Evolutionary conservation across 2,113 vertebrate species (phyloP).

Genomic region (Calidris pygmaea): DNA sequence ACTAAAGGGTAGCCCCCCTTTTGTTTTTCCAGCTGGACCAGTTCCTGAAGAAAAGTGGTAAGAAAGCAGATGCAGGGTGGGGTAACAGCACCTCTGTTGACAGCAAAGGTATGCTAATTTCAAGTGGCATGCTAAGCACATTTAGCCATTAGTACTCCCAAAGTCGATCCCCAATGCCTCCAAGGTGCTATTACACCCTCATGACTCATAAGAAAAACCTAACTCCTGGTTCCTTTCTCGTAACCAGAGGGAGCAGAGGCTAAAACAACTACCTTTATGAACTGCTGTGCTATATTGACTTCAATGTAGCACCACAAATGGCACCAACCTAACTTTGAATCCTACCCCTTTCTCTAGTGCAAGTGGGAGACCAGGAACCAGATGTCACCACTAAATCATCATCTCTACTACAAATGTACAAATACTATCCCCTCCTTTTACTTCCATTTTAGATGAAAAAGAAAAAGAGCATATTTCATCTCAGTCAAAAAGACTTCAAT

Average conservation of each 20-base stretch:
- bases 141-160: not conserved
- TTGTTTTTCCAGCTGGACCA: not conserved
- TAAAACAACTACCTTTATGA: not conserved
- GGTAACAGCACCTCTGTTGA: not conserved
- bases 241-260: slow-evolving; percentile 15
- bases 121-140: not conserved
- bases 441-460: not conserved
- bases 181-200: not conserved
- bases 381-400: not conserved
- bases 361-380: not conserved
- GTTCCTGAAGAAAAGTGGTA: not conserved
- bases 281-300: not conserved
- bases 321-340: not conserved
- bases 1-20: not conserved
- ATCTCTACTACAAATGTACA: not conserved
- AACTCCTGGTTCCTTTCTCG: not conserved
- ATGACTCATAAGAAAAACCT: not conserved
- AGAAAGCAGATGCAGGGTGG: not conserved
- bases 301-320: not conserved
- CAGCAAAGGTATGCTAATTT: not conserved
- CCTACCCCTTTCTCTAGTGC: not conserved
- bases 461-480: not conserved
- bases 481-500: not conserved
- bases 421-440: not conserved
- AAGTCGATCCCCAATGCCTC: not conserved